A percentile compares a stretch with the other conserved stretches of the same genome.
Conservation (phyloP, 1,140 invertebrate genomes). For the Medauroidea extradentata region DNA sequence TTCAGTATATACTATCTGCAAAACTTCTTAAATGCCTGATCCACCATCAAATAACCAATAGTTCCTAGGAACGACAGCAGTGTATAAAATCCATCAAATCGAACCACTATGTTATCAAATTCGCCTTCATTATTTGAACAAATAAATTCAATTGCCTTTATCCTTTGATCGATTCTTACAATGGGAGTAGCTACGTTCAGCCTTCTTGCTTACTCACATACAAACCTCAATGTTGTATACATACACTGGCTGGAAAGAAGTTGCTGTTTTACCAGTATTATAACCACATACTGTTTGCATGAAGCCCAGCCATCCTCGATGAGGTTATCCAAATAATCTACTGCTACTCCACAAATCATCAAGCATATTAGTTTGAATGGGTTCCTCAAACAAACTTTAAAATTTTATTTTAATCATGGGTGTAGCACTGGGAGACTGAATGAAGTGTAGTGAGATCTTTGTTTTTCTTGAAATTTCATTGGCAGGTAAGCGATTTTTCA, state of each 20-base stretch:
- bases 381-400: not conserved
- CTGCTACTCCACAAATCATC: no score
- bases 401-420: not conserved
- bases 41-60: slow-evolving; percentile 42
- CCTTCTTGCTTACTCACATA: slow-evolving; percentile 10
- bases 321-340: not conserved
- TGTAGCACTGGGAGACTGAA: not conserved
- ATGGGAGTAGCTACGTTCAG: slow-evolving; percentile 19
- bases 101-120: slow-evolving; percentile 15
- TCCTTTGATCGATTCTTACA: slow-evolving; percentile 33
- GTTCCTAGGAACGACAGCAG: slow-evolving; percentile 39
- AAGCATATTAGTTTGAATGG: no score
- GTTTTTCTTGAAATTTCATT: not conserved
- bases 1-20: slow-evolving; percentile 32
- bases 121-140: slow-evolving; percentile 1
- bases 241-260: slow-evolving; percentile 22
- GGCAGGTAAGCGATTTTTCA: not conserved
- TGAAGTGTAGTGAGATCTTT: not conserved
- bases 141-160: slow-evolving; percentile 44
- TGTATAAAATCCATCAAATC: slow-evolving; percentile 36
- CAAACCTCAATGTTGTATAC: slow-evolving; percentile 21
- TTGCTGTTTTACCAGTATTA: slow-evolving; percentile 17
- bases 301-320: slow-evolving; percentile 32
- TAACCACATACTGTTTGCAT: slow-evolving; percentile 23
- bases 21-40: slow-evolving; percentile 38